Percentiles rank a stretch among this genome's conserved stretches.
phyloP scores from a whole-genome alignment of 64 coral and sea anemone species.

The Pocillopora damicornis region DNA sequence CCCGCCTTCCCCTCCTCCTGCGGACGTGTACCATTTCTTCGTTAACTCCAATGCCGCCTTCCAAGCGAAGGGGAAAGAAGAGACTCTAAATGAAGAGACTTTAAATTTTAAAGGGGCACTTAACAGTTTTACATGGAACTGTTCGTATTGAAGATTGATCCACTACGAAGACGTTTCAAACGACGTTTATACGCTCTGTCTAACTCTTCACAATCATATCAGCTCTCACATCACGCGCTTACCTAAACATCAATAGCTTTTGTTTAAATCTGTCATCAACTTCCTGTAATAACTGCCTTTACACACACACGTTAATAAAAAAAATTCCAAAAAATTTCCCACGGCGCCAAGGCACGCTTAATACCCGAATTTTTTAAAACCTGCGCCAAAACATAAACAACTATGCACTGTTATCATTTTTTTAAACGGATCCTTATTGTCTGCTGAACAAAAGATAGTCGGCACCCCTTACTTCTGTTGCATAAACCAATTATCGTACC shows the following conservation, averaged over 20 bases:
- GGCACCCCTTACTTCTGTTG: not conserved
- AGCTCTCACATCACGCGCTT: not conserved
- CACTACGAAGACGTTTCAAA: not conserved
- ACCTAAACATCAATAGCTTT: not conserved
- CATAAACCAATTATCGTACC: not conserved
- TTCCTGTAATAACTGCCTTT: not conserved
- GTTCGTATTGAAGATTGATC: not conserved
- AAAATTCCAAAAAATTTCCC: not conserved
- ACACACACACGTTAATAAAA: not conserved
- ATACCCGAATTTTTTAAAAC: not conserved
- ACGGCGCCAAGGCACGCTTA: not conserved
- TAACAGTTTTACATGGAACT: too few species aligned
- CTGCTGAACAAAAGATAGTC: not conserved
- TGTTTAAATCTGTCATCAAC: not conserved
- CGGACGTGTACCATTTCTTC: not conserved
- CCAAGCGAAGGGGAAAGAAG: too few species aligned
- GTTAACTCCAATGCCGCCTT: too few species aligned
- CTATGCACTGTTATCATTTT: not conserved
- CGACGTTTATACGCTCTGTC: not conserved
- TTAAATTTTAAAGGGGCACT: too few species aligned
- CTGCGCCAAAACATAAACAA: constrained; percentile 6
- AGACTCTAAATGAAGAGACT: too few species aligned
- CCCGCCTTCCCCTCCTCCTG: not conserved
- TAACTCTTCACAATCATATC: too few species aligned
- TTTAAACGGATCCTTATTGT: not conserved